Base-by-base conservation (phyloP, 2,888 invertebrate species). In the Caenorhabditis sp. region DNA sequence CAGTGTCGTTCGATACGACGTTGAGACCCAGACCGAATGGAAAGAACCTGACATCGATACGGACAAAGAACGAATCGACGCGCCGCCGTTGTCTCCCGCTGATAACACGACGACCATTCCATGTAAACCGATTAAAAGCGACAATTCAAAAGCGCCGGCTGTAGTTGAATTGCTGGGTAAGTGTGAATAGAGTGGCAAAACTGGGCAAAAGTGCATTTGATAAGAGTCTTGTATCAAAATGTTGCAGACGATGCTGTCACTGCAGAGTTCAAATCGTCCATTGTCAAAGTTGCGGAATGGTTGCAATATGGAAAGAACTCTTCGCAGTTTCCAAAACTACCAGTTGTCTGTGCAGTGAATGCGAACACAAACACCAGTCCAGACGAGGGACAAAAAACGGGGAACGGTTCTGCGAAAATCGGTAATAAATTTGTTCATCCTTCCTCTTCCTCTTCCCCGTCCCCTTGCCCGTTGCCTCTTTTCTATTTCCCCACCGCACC, bases 1-100 rank as follows among this genome's bases (percentile, higher is more conserved):
- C n/a, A 64, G 56, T 22, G 67, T 76, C 51, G 76, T 76, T 61
- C 76, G 76, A 1, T 53, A 67, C 51, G 40, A 76, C 53, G 35
- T 32, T 15, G 67, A 76, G 26, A 67, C 76, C 15, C 76, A 76
- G 61, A 76, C 76, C 1, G 76, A 76, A 51, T 60, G 60, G 65
- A 18, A 20, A 24, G 65, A 64, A 26, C 1, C 24, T 22, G 24
- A 47, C 50, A 51, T 40, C 51, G 61, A 70, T 9, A 32, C 24
- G 60, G 40, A 61, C 50, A 51, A 53, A 61, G 61, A 70, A 32
- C 24, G n/a, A 50, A 20, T 20, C n/a, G 65, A 51, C 44, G 51
- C 53, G 40, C 55, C 56, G 40, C 55, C 56, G 32, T 3, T 4
- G 37, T 50, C 44, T 44, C 58, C 32, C 47, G 44, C 53, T 61